These are phyloP conservation scores for Crax fasciolata DNA, from an alignment of 2,797 vertebrate species.

Conservation along the genomic window DNA sequence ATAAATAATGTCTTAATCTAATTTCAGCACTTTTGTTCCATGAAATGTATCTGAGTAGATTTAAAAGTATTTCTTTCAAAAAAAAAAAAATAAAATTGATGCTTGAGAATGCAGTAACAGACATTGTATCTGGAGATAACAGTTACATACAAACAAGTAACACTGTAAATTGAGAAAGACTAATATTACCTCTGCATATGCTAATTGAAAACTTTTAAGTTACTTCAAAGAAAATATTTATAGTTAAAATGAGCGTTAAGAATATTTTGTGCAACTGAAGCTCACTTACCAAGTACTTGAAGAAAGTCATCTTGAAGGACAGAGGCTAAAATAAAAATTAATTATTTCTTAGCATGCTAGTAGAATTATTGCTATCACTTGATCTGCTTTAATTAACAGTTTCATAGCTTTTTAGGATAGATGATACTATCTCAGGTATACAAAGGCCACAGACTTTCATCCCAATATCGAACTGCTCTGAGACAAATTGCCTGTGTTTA, in stretches of 20 bases:
- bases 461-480: not conserved
- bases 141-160: not conserved
- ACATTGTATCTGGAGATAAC: not conserved
- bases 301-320: not conserved
- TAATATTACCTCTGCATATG: not conserved
- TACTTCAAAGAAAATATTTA: not conserved
- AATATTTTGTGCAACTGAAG: not conserved
- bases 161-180: not conserved
- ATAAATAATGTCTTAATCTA: conserved; percentile 54
- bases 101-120: not conserved
- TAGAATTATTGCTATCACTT: not conserved
- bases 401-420: not conserved
- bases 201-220: not conserved
- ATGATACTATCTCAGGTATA: not conserved
- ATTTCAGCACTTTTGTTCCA: conserved; percentile 11
- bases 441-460: not conserved
- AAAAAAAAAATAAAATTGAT: not conserved
- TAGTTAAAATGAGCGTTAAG: not conserved
- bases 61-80: not conserved
- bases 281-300: not conserved
- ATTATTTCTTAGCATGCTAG: not conserved
- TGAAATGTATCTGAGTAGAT: not conserved
- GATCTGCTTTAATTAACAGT: not conserved
- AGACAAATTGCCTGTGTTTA: not conserved
- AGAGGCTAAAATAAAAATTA: not conserved